phyloP scores from a whole-genome alignment of 2,888 invertebrate species.

The Tupiocoris notatus region DNA sequence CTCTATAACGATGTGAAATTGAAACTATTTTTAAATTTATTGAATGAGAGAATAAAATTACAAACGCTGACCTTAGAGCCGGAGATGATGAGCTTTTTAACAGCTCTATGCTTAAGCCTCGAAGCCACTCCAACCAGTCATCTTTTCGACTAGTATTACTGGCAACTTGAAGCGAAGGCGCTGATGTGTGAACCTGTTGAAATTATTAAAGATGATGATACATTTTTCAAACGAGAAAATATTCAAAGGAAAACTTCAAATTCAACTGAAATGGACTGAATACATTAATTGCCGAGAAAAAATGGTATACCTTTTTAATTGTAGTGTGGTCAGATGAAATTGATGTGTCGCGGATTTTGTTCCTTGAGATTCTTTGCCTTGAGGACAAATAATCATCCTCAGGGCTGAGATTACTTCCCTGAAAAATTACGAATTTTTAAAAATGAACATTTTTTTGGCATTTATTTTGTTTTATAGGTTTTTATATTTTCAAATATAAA shows the following conservation, averaged over 20 bases:
- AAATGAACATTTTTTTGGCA: no score
- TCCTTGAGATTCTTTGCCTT: constrained; percentile 64
- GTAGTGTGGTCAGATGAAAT: constrained; percentile 68
- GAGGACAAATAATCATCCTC: constrained; percentile 72
- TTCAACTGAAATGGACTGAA: neutral
- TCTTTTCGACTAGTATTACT: constrained; percentile 95
- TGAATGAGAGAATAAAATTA: neutral
- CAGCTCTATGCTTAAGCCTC: constrained; percentile 86
- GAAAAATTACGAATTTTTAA: constrained; percentile 16
- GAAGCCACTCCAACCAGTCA: constrained; percentile 98
- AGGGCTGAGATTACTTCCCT: constrained; percentile 55
- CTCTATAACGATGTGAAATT: neutral
- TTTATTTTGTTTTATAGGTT: no score
- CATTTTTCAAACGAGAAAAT: no score
- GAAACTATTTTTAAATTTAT: no score
- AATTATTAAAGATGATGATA: neutral
- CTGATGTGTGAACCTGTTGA: constrained; percentile 70
- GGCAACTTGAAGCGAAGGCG: constrained; percentile 79
- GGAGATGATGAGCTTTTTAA: constrained; percentile 95
- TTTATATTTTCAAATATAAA: no score
- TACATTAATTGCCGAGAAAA: no score
- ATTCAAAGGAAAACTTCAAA: neutral
- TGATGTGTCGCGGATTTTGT: constrained; percentile 68
- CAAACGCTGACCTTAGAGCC: constrained; percentile 68
- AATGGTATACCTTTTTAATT: constrained; percentile 61